Conservation (phyloP, 2,113 vertebrate species). For the Hydropotes inermis region DNA sequence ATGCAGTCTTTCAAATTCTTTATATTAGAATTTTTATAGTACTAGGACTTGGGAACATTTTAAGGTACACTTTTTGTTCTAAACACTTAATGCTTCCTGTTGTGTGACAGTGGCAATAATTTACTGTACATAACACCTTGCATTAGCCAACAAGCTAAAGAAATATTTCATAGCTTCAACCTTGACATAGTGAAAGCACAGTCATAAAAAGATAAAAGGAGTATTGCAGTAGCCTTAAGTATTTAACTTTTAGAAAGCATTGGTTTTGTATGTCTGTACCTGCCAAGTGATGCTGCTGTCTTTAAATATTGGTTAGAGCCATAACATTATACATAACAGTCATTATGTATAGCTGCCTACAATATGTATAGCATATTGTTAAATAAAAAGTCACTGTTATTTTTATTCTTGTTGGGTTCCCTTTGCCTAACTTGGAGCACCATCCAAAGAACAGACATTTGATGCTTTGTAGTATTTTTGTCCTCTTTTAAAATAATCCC, state of each 20-base stretch:
- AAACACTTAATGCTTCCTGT: neutral
- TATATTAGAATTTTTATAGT: neutral
- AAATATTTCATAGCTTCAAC: slow-evolving; percentile 45
- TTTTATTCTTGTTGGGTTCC: neutral
- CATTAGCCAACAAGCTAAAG: neutral
- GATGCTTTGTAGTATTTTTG: neutral
- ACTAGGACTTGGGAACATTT: neutral
- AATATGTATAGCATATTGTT: neutral
- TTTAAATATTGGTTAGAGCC: neutral
- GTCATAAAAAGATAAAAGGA: neutral
- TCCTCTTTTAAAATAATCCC: slow-evolving; percentile 17
- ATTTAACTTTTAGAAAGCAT: neutral
- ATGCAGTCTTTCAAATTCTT: neutral
- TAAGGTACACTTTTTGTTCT: neutral
- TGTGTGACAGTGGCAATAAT: slow-evolving; percentile 25
- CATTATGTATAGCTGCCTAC: neutral
- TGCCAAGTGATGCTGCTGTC: neutral
- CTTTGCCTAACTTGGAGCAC: neutral
- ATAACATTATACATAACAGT: neutral
- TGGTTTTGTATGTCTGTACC: accelerated
- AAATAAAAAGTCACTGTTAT: neutral
- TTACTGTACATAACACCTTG: neutral
- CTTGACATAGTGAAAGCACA: neutral
- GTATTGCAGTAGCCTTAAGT: neutral
- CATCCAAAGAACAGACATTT: neutral